These are phyloP conservation scores for Napeogenes sylphis DNA, from an alignment of 2,888 invertebrate genomes.

Conservation along the genomic window DNA sequence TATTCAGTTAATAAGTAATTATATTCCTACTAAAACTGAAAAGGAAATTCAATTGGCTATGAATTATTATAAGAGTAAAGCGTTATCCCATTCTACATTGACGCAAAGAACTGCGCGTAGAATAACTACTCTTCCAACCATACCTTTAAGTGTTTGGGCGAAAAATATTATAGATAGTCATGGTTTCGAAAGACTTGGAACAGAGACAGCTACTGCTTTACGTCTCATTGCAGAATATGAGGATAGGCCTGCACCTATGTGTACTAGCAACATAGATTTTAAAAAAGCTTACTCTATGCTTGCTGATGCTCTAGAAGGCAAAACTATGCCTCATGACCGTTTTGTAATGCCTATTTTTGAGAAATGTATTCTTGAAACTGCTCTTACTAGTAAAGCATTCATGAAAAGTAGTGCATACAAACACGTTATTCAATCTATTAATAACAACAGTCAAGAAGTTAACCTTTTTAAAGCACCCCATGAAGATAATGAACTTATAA, in stretches of 20 bases:
- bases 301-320: slow-evolving; percentile 65
- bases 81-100: slow-evolving; percentile 29
- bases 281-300: slow-evolving; percentile 52
- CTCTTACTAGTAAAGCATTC: slow-evolving; percentile 52
- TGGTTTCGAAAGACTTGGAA: slow-evolving; percentile 48
- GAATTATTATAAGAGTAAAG: slow-evolving; percentile 44
- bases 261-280: slow-evolving; percentile 53
- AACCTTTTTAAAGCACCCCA: slow-evolving; percentile 43
- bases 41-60: slow-evolving; percentile 47
- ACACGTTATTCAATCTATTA: slow-evolving; percentile 42
- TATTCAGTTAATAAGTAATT: slow-evolving; percentile 38
- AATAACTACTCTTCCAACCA: slow-evolving; percentile 32
- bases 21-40: slow-evolving; percentile 43
- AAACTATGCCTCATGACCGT: slow-evolving; percentile 45
- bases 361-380: slow-evolving; percentile 59
- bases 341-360: slow-evolving; percentile 41
- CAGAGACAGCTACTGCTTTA: slow-evolving; percentile 54
- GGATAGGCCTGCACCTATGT: slow-evolving; percentile 43
- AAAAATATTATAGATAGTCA: slow-evolving; percentile 49
- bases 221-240: slow-evolving; percentile 64
- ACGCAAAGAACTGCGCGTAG: slow-evolving; percentile 26
- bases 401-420: slow-evolving; percentile 41
- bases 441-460: slow-evolving; percentile 30
- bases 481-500: slow-evolving; percentile 40
- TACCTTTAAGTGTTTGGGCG: slow-evolving; percentile 57